Evolutionary conservation across 1,140 invertebrate species (phyloP), one percentile per base, ranked within the genome.

Genomic region (Dysdera silvatica): DNA sequence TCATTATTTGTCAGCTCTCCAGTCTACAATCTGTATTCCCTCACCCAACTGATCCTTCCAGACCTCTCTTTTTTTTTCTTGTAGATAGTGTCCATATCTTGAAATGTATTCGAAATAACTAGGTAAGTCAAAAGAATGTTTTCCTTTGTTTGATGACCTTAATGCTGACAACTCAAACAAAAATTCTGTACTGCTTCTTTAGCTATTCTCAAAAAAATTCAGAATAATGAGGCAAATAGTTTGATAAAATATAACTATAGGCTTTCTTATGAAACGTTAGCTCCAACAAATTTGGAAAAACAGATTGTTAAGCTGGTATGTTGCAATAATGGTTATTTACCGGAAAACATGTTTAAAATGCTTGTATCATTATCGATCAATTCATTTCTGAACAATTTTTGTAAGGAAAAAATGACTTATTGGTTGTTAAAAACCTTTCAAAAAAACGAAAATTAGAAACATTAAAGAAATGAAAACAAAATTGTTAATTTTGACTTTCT

Each of bases 71-170:
- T 47, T n/a, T n/a, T n/a, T 51, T 18, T 23, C 7, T 65, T 28
- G 47, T 59, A 33, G 62, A 59, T 51, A 2, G 43, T 33, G 62
- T 61, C 4, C 32, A 61, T 48, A 1, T 54, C 20, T 26, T 60
- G 8, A 47, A 61, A 54, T 65, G 57, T 24, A 56, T 54, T 12
- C 16, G 45, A 59, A 59, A 58, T 32, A 65, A 57, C 37, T 49
- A 23, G 43, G 2, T 58, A 3, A 63, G n/a, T 18, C 28, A 43
- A n/a, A 57, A 58, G 41, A 64, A 58, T 47, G 40, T 43, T 51
- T 20, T 35, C 43, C 47, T n/a, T n/a, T n/a, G n/a, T n/a, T n/a
- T n/a, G n/a, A n/a, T 28, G 53, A 40, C 20, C 16, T 7, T 32
- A 31, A 32, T 29, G 0, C 28, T 4, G 26, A 40, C 29, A 6